phyloP scores from a whole-genome alignment of 2,888 invertebrate genomes.

The Caenorhabditis sp. region DNA sequence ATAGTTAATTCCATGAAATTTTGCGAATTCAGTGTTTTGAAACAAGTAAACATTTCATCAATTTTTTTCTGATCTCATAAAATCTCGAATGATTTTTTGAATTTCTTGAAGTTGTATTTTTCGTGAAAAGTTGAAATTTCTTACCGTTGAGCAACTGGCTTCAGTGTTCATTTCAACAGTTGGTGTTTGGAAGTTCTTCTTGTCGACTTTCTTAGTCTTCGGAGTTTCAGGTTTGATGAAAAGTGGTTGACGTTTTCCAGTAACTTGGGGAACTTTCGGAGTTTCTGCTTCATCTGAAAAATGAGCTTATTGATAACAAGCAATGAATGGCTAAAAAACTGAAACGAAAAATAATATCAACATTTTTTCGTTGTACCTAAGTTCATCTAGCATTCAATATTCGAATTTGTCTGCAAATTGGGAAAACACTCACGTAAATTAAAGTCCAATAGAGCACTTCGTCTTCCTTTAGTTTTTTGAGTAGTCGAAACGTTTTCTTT shows the following conservation, averaged over 20 bases:
- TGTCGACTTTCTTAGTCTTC: background rate
- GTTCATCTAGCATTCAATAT: too few relatives aligned
- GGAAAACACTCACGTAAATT: background rate
- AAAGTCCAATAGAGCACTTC: background rate
- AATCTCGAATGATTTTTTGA: background rate
- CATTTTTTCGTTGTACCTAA: too few relatives aligned
- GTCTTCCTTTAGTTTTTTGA: background rate
- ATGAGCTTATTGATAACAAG: too few relatives aligned
- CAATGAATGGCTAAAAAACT: too few relatives aligned
- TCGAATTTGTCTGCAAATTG: too few relatives aligned
- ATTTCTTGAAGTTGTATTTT: background rate
- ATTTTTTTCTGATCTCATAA: too few relatives aligned
- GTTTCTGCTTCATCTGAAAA: background rate
- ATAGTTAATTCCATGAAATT: too few relatives aligned
- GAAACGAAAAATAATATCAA: background rate
- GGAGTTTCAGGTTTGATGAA: constrained; percentile 1
- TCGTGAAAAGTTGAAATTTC: background rate
- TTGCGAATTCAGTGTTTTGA: too few relatives aligned
- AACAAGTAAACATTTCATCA: too few relatives aligned
- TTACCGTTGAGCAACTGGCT: background rate
- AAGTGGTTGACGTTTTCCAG: background rate
- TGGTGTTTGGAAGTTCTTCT: background rate
- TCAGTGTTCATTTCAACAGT: background rate
- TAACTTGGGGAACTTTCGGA: background rate
- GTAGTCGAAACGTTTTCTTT: background rate